Evolutionary conservation across 2,888 invertebrate genomes (phyloP).

Genomic region (Mantis religiosa): DNA sequence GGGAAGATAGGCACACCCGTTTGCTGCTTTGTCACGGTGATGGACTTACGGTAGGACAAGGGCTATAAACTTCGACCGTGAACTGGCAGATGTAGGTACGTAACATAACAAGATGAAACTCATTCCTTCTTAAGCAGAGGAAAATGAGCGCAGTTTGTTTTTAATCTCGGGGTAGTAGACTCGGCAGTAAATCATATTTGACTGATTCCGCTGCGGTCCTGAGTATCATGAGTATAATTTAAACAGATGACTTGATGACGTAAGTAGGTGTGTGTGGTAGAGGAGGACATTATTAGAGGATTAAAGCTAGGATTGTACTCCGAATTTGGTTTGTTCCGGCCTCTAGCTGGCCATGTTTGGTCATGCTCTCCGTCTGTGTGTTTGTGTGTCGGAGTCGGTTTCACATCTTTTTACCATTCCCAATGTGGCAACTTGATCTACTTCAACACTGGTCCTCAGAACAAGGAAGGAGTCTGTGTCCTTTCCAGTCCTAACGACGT

Average conservation of each 20-base stretch:
- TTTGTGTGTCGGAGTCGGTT: not conserved
- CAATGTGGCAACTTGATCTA: not conserved
- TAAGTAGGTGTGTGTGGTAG: not conserved
- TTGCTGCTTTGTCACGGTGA: no score
- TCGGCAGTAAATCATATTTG: no score
- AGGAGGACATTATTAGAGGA: not conserved
- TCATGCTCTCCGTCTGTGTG: not conserved
- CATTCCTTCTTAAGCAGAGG: no score
- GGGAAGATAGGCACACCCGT: no score
- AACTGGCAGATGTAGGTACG: no score
- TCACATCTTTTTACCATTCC: not conserved
- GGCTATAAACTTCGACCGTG: no score
- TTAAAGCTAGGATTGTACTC: not conserved
- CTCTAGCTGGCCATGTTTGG: not conserved
- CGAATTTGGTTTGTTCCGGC: not conserved
- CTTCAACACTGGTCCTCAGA: not conserved
- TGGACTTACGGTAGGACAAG: no score
- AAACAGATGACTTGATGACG: not conserved
- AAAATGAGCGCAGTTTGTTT: no score
- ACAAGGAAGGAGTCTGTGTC: not conserved
- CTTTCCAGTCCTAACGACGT: not conserved
- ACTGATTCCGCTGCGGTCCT: not conserved
- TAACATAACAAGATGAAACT: no score
- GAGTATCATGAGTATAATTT: not conserved
- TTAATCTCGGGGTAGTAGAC: no score